Evolutionary conservation across 2,797 vertebrate species (phyloP).

Genomic region (Crax fasciolata): DNA sequence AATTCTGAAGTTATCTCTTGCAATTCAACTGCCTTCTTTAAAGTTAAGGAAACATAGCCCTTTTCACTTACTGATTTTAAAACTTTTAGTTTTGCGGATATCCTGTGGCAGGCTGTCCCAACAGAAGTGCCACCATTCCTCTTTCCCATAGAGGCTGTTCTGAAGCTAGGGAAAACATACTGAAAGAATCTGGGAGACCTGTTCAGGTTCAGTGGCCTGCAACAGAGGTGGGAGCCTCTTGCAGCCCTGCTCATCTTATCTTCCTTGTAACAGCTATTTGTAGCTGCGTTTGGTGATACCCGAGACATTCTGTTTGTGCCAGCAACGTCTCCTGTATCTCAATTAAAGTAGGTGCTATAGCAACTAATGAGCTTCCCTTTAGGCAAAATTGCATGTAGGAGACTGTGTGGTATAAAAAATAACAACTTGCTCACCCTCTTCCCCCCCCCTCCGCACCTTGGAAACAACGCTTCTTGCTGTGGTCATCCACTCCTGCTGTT

Average conservation of each 20-base stretch:
- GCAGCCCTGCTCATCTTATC: not conserved
- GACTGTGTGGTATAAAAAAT: not conserved
- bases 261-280: not conserved
- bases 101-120: not conserved
- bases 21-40: not conserved
- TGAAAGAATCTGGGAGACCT: not conserved
- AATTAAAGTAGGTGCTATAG: not conserved
- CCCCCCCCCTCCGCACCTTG: not conserved
- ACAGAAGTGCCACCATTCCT: not conserved
- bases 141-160: not conserved
- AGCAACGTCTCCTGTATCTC: not conserved
- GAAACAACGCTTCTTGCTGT: not conserved
- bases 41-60: not conserved
- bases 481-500: not conserved
- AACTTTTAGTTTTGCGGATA: not conserved
- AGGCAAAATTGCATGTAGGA: not conserved
- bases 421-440: not conserved
- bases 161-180: not conserved
- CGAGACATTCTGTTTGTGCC: not conserved
- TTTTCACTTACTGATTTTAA: not conserved
- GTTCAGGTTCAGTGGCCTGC: rapidly evolving
- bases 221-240: not conserved
- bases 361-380: not conserved
- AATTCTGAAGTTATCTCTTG: not conserved
- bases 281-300: not conserved